phyloP scores from a whole-genome alignment of 2,797 vertebrate species.

The Gymnopithys bicolor region DNA sequence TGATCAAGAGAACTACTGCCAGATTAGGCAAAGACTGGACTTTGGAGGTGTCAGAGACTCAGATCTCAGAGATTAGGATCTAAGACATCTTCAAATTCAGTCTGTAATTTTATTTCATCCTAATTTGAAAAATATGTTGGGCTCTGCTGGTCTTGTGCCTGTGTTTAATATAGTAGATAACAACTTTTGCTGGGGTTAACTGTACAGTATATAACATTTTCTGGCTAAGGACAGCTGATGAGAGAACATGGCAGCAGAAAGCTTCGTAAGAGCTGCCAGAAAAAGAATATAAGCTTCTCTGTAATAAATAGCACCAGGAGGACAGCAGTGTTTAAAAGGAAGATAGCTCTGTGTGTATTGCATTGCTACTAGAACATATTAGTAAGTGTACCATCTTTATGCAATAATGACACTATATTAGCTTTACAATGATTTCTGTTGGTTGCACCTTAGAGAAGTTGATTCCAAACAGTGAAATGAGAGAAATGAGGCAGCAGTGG shows the following conservation, averaged over 20 bases:
- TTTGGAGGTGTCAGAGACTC: background rate
- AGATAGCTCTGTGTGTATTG: background rate
- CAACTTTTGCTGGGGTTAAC: background rate
- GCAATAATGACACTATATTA: background rate
- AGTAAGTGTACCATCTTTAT: background rate
- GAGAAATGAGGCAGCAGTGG: background rate
- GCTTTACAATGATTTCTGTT: background rate
- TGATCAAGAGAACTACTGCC: background rate
- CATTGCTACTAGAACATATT: background rate
- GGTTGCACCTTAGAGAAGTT: background rate
- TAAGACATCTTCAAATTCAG: background rate
- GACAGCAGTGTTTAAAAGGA: background rate
- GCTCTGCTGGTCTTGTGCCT: background rate
- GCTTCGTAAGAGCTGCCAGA: background rate
- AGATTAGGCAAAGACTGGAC: background rate
- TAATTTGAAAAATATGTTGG: background rate
- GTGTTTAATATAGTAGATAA: background rate
- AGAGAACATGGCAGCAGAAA: background rate
- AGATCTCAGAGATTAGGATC: background rate
- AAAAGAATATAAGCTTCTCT: background rate
- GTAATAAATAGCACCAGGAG: background rate
- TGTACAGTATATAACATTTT: background rate
- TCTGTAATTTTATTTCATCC: background rate
- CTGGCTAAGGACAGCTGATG: background rate
- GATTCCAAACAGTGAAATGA: background rate